These are phyloP conservation scores for Ditylenchus dipsaci DNA, from an alignment of 1,140 invertebrate species.

Conservation along the genomic window DNA sequence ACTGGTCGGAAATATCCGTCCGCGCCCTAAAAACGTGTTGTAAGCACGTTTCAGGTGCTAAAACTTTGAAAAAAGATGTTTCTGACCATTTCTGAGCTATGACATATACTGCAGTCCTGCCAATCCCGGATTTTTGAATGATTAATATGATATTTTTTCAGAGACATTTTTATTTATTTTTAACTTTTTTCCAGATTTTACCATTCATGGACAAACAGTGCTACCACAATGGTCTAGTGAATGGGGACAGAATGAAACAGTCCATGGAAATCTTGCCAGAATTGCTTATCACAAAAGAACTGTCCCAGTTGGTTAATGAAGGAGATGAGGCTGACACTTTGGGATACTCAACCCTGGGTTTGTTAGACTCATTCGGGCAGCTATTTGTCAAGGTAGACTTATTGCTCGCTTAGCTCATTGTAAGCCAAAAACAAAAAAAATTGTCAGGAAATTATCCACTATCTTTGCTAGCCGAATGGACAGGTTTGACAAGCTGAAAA, in stretches of 20 bases:
- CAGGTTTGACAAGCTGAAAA: slow-evolving; percentile 5
- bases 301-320: slow-evolving; percentile 2
- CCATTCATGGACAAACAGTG: slow-evolving; percentile 10
- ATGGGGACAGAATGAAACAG: slow-evolving; percentile 14
- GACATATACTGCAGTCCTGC: no score
- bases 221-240: slow-evolving; percentile 7
- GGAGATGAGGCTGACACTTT: not conserved
- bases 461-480: slow-evolving; percentile 12
- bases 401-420: not conserved
- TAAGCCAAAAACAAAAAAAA: not conserved
- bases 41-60: no score
- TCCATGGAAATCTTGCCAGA: slow-evolving; percentile 7
- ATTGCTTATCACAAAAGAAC: slow-evolving; percentile 17
- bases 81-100: no score
- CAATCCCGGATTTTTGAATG: no score
- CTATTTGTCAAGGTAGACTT: slow-evolving; percentile 13
- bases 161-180: no score
- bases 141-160: no score
- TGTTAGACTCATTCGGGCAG: not conserved
- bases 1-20: no score
- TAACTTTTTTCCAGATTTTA: slow-evolving; percentile 10
- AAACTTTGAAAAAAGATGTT: no score
- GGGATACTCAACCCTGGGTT: slow-evolving; percentile 16
- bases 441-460: slow-evolving; percentile 12
- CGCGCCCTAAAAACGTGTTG: no score